Percentiles rank a stretch among this genome's conserved stretches.
Evolutionary conservation across 2,113 vertebrate genomes (phyloP).

Genomic region (Todiramphus chloris): DNA sequence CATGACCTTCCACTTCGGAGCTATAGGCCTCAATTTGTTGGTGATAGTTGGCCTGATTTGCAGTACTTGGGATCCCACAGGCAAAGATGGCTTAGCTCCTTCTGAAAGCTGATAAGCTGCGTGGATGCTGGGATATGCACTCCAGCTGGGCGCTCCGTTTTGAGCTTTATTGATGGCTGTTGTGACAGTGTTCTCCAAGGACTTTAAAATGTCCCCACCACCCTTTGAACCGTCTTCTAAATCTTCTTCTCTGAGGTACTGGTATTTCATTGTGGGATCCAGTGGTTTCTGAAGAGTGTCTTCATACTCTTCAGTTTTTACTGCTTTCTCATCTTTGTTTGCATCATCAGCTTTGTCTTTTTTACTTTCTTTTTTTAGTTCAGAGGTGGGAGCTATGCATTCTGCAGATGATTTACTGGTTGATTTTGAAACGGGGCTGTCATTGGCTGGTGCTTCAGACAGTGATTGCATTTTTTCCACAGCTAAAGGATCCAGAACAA

Average conservation of each 20-base stretch:
- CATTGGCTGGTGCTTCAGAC: conserved; percentile 80
- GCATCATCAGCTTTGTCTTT: conserved; percentile 77
- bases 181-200: conserved; percentile 92
- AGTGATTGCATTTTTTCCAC: conserved; percentile 95
- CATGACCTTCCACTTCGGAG: conserved; percentile 90
- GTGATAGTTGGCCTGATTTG: conserved; percentile 90
- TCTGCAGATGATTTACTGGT: conserved; percentile 81
- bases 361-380: conserved; percentile 83
- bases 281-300: conserved; percentile 83
- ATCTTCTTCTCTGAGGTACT: conserved; percentile 95
- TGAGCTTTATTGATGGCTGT: conserved; percentile 86
- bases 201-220: conserved; percentile 96
- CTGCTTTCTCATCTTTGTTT: conserved; percentile 75
- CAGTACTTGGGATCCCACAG: conserved; percentile 83
- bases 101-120: conserved; percentile 97
- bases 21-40: conserved; percentile 91
- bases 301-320: conserved; percentile 86
- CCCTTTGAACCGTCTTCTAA: conserved; percentile 91
- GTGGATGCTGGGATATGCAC: conserved; percentile 96
- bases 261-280: conserved; percentile 89
- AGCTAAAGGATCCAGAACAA: conserved; percentile 91
- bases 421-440: conserved; percentile 75
- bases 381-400: conserved; percentile 70
- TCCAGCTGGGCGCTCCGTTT: conserved; percentile 88
- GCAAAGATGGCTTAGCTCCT: conserved; percentile 82